Percentiles rank a stretch among this genome's conserved stretches.
Evolutionary conservation across 2,888 invertebrate genomes (phyloP).

Genomic region (Eupithecia centaureata): DNA sequence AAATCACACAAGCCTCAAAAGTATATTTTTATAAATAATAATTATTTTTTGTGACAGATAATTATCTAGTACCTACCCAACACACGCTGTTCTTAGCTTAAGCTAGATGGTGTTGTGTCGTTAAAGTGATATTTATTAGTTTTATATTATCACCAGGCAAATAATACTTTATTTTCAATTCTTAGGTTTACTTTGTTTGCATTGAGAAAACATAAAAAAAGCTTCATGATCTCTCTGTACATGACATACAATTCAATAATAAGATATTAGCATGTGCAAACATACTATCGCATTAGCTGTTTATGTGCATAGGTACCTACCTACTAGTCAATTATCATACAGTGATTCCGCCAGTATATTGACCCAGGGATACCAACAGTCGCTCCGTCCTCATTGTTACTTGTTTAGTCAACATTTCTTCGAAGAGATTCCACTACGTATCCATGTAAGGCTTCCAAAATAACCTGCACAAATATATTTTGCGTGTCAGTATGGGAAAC

Average conservation of each 20-base stretch:
- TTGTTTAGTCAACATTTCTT: slow-evolving; percentile 32
- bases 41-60: too few species aligned
- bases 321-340: neutral
- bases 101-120: too few species aligned
- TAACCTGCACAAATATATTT: neutral
- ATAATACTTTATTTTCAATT: too few species aligned
- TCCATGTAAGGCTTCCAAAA: neutral
- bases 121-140: too few species aligned
- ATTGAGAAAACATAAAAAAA: too few species aligned
- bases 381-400: slow-evolving; percentile 7
- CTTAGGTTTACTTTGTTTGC: too few species aligned
- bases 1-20: too few species aligned
- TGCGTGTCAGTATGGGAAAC: neutral
- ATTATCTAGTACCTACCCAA: too few species aligned
- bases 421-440: slow-evolving; percentile 18
- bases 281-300: neutral
- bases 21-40: too few species aligned
- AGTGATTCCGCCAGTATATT: neutral
- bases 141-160: too few species aligned
- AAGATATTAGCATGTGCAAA: neutral
- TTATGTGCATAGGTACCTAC: neutral
- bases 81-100: too few species aligned
- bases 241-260: neutral
- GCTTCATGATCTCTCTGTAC: neutral
- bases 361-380: neutral